phyloP scores from a whole-genome alignment of 2,888 invertebrate genomes.

The Emmelina monodactyla region DNA sequence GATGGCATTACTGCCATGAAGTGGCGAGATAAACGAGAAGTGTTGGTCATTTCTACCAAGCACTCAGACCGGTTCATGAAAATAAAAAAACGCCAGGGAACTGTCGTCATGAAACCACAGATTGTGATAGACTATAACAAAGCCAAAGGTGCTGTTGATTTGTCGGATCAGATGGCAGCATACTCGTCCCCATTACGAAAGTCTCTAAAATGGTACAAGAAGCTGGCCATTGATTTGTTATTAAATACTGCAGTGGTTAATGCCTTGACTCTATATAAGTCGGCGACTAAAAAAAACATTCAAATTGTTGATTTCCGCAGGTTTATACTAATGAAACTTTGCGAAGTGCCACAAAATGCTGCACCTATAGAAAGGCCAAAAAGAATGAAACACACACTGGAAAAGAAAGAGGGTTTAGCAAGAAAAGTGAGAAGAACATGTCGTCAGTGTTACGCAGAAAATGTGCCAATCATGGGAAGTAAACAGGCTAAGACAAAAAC shows the following conservation, averaged over 20 bases:
- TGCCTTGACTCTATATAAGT: slow-evolving; percentile 17
- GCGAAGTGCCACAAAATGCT: not conserved
- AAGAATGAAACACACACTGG: slow-evolving; percentile 6
- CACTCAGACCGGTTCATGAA: slow-evolving; percentile 7
- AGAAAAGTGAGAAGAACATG: slow-evolving; percentile 12
- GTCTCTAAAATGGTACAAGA: slow-evolving; percentile 28
- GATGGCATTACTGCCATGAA: slow-evolving; percentile 17
- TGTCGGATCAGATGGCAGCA: slow-evolving; percentile 26
- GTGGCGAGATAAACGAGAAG: slow-evolving; percentile 19
- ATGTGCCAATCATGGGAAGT: slow-evolving; percentile 12
- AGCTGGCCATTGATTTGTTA: slow-evolving; percentile 21
- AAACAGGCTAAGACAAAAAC: slow-evolving; percentile 12
- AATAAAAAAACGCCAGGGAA: not conserved
- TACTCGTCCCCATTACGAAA: slow-evolving; percentile 24
- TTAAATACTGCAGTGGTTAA: slow-evolving; percentile 21
- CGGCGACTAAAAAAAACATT: slow-evolving; percentile 13
- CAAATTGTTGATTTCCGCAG: slow-evolving; percentile 11
- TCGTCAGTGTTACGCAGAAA: slow-evolving; percentile 12
- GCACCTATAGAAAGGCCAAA: not conserved
- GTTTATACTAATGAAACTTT: slow-evolving; percentile 6
- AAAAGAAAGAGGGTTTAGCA: slow-evolving; percentile 9
- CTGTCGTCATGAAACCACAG: slow-evolving; percentile 13
- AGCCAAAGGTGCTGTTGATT: slow-evolving; percentile 24
- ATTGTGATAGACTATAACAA: slow-evolving; percentile 24
- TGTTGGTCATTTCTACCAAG: slow-evolving; percentile 19